A percentile compares a stretch with the other conserved stretches of the same genome.
These are phyloP conservation scores for Geophilus truncorum DNA, from an alignment of 2,888 invertebrate species.

Conservation along the genomic window DNA sequence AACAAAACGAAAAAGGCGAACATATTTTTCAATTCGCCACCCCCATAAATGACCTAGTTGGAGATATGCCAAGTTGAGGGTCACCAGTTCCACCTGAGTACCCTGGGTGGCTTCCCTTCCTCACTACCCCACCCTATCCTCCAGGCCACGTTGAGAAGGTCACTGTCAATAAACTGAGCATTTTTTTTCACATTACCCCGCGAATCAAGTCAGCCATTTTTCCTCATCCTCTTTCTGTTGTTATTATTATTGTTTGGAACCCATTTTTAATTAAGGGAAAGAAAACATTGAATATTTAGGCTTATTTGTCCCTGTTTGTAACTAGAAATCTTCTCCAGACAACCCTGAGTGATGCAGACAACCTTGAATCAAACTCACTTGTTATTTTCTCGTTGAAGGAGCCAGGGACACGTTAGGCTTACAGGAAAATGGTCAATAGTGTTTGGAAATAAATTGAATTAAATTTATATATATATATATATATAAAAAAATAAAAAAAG, in stretches of 20 bases:
- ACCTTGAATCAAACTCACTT: conserved; percentile 1
- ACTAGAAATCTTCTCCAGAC: conserved; percentile 5
- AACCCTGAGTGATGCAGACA: conserved; percentile 14
- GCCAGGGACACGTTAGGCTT: background rate
- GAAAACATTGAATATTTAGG: background rate
- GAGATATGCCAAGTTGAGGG: conserved; percentile 7
- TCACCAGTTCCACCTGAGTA: conserved; percentile 23
- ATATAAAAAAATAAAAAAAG: background rate
- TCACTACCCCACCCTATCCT: conserved; percentile 19
- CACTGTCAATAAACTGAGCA: conserved; percentile 18
- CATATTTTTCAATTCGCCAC: background rate
- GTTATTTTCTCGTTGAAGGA: conserved; percentile 13
- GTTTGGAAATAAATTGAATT: background rate
- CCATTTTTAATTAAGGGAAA: too few relatives aligned
- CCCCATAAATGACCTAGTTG: conserved; percentile 12
- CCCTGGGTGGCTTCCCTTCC: conserved; percentile 22
- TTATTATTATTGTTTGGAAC: background rate
- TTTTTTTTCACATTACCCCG: too few relatives aligned
- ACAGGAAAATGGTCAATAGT: background rate
- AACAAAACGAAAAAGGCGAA: background rate
- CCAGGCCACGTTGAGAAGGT: conserved; percentile 13
- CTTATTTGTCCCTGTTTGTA: background rate
- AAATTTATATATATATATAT: too few relatives aligned
- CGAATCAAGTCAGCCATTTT: background rate
- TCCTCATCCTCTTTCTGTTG: background rate